Conservation (phyloP, 2,113 vertebrate genomes). For the Electrona antarctica region DNA sequence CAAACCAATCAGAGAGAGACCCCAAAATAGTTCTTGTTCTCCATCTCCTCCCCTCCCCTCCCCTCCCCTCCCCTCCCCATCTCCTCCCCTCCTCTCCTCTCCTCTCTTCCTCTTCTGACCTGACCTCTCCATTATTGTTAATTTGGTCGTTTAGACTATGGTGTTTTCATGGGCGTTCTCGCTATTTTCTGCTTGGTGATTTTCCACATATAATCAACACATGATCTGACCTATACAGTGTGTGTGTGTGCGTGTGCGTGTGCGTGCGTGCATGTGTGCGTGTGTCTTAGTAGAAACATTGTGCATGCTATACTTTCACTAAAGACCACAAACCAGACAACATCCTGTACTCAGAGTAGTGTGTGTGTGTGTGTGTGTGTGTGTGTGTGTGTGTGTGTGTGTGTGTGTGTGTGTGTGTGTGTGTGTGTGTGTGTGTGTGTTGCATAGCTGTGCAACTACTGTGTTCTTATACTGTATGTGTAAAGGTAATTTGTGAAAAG, state of each 20-base stretch:
- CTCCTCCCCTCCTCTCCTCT: background rate
- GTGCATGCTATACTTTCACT: constrained; percentile 51
- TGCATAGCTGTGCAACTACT: background rate
- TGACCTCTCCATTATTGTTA: too few relatives aligned
- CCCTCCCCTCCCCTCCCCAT: background rate
- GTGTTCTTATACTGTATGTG: background rate
- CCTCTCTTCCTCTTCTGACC: background rate
- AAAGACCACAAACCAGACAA: constrained; percentile 43
- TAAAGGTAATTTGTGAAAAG: background rate
- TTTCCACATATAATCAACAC: constrained; percentile 63
- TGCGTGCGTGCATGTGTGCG: constrained; percentile 1
- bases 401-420: background rate
- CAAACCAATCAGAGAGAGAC: constrained; percentile 23
- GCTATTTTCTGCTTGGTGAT: constrained; percentile 59
- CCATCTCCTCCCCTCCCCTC: background rate
- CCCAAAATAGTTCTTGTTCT: background rate
- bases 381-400: constrained; percentile 25
- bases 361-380: background rate
- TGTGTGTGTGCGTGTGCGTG: constrained; percentile 12
- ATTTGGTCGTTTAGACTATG: too few relatives aligned
- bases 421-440: constrained; percentile 26
- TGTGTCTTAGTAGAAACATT: constrained; percentile 33
- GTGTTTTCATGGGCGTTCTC: constrained; percentile 57
- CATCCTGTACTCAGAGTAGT: constrained; percentile 51
- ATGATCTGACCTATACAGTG: constrained; percentile 41